Conservation (phyloP, 35 echinoderm and acorn worm species). For the Ptychodera flava region DNA sequence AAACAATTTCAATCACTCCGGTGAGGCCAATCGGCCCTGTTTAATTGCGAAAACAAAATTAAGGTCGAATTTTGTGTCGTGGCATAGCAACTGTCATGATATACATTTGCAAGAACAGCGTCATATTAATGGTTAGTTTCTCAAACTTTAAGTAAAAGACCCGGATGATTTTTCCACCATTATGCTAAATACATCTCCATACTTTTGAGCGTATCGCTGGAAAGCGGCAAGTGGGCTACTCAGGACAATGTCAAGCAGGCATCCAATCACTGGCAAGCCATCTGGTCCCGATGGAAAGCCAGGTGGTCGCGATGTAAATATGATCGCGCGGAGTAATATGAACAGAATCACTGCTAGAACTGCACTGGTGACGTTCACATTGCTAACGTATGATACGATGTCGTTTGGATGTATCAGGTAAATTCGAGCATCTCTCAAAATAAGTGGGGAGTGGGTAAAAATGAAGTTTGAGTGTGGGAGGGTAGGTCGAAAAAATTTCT, state of each 20-base stretch:
- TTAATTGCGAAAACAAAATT: not conserved
- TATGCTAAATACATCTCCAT: not conserved
- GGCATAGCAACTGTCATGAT: not conserved
- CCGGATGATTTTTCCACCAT: not conserved
- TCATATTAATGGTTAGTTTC: too few relatives aligned
- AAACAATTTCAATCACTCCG: not conserved
- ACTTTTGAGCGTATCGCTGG: not conserved
- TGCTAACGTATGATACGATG: too few relatives aligned
- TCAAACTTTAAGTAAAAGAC: not conserved
- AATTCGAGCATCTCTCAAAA: too few relatives aligned
- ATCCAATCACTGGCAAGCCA: not conserved
- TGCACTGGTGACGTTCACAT: too few relatives aligned
- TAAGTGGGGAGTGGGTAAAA: too few relatives aligned
- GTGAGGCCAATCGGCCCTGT: not conserved
- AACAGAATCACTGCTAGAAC: too few relatives aligned
- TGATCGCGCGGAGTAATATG: too few relatives aligned
- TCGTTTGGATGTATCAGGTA: too few relatives aligned
- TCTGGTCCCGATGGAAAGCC: not conserved
- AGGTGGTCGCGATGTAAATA: not conserved
- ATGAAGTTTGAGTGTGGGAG: too few relatives aligned
- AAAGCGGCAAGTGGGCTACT: not conserved
- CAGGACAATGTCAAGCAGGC: not conserved
- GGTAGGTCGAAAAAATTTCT: too few relatives aligned
- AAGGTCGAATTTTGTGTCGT: not conserved
- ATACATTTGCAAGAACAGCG: too few relatives aligned